A percentile compares a stretch with the other conserved stretches of the same genome.
Conservation (phyloP, 2,797 vertebrate species). For the Trachurus trachurus region DNA sequence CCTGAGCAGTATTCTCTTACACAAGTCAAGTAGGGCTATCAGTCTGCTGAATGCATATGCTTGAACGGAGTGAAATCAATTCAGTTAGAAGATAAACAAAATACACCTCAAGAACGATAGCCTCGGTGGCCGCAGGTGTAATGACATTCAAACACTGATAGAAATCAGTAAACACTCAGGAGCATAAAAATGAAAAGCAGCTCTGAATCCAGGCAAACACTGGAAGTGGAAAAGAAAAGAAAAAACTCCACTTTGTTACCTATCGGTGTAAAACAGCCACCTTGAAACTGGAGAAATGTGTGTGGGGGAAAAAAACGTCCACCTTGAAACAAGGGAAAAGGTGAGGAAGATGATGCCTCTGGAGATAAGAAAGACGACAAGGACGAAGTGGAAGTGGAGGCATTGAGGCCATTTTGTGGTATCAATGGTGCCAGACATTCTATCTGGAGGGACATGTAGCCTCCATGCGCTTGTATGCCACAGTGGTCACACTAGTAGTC, state of each 20-base stretch:
- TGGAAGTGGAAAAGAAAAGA: neutral
- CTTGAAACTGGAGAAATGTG: constrained; percentile 49
- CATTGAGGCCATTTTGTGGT: constrained; percentile 73
- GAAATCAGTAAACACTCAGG: constrained; percentile 72
- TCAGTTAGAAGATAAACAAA: constrained; percentile 68
- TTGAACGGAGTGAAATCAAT: constrained; percentile 63
- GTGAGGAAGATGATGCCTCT: constrained; percentile 65
- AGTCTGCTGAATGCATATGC: constrained; percentile 46
- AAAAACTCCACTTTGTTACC: neutral
- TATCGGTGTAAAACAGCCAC: constrained; percentile 47
- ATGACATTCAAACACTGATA: constrained; percentile 72
- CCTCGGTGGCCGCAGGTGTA: constrained; percentile 61
- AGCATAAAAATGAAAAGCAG: constrained; percentile 62
- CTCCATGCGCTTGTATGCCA: constrained; percentile 78
- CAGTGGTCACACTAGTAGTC: constrained; percentile 80
- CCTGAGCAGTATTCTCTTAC: constrained; percentile 48
- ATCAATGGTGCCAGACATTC: constrained; percentile 82
- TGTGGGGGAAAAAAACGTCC: constrained; percentile 35
- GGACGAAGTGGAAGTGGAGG: constrained; percentile 69
- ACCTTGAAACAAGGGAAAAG: constrained; percentile 66
- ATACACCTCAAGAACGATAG: constrained; percentile 52
- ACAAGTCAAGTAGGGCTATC: constrained; percentile 61
- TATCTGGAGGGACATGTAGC: constrained; percentile 77
- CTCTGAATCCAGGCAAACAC: constrained; percentile 30
- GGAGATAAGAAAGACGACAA: constrained; percentile 66